A percentile compares a stretch with the other conserved stretches of the same genome.
Evolutionary conservation across 2,113 vertebrate genomes (phyloP).

Genomic region (Todiramphus saurophagus): DNA sequence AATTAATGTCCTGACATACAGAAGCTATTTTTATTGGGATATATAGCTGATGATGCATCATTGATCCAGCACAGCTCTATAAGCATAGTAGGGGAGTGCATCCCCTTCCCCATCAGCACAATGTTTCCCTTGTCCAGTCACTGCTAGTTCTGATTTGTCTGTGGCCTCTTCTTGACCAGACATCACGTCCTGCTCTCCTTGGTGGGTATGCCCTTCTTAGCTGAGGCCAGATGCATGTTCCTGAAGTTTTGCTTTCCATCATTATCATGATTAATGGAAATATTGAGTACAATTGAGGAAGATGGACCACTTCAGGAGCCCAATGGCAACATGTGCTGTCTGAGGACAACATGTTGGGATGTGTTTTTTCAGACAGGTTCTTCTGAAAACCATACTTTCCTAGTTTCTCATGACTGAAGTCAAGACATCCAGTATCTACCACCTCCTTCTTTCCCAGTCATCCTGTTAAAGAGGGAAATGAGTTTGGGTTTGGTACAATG

Average conservation of each 20-base stretch:
- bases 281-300: neutral
- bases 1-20: neutral
- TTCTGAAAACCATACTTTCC: neutral
- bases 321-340: neutral
- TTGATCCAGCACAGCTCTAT: neutral
- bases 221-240: neutral
- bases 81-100: too few relatives aligned
- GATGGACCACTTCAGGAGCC: neutral
- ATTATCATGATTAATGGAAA: neutral
- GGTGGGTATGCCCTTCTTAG: neutral
- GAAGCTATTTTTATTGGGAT: neutral
- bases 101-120: neutral
- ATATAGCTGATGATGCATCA: neutral
- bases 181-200: neutral
- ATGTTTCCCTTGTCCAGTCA: accelerated
- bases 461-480: neutral
- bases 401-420: neutral
- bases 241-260: neutral
- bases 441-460: neutral
- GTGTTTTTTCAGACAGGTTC: neutral
- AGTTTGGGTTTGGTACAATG: neutral
- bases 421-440: neutral
- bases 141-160: neutral
- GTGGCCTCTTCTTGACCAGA: neutral
- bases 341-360: neutral